Evolutionary conservation across 1,140 invertebrate species (phyloP).

Genomic region (Polyergus mexicanus): DNA sequence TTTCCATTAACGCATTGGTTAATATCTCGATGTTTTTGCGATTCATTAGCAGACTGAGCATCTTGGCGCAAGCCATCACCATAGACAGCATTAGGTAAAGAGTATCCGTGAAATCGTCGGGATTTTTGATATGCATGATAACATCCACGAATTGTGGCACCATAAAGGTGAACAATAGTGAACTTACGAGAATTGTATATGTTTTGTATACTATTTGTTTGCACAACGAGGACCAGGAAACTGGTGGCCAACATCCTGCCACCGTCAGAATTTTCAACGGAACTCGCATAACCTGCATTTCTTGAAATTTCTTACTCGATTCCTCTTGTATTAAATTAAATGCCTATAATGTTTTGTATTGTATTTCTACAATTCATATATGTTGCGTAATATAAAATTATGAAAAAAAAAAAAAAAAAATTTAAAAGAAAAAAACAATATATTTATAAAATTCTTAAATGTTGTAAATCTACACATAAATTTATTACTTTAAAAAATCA

Average conservation of each 20-base stretch:
- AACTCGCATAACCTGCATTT: slow-evolving; percentile 48
- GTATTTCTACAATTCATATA: background rate
- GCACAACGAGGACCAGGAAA: slow-evolving; percentile 19
- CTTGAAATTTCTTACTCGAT: background rate
- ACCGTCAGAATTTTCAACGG: slow-evolving; percentile 58
- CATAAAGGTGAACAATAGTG: slow-evolving; percentile 44
- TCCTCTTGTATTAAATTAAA: background rate
- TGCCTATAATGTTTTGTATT: background rate
- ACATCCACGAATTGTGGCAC: slow-evolving; percentile 61
- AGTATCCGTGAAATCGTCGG: slow-evolving; percentile 58
- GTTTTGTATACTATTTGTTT: slow-evolving; percentile 29
- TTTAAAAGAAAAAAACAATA: too few relatives aligned
- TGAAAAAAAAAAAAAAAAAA: too few relatives aligned
- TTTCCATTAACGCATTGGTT: background rate
- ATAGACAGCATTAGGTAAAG: slow-evolving; percentile 64
- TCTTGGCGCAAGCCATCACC: slow-evolving; percentile 48
- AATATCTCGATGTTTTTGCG: slow-evolving; percentile 57
- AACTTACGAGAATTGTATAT: background rate
- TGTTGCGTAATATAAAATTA: too few relatives aligned
- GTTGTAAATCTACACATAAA: background rate
- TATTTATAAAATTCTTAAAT: background rate
- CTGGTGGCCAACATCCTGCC: slow-evolving; percentile 44
- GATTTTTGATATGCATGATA: slow-evolving; percentile 32
- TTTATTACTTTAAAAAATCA: background rate
- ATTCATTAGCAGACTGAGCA: slow-evolving; percentile 40